Evolutionary conservation across 2,113 vertebrate genomes (phyloP), one percentile per base, ranked within the genome.

Genomic region (Dipodomys merriami): DNA sequence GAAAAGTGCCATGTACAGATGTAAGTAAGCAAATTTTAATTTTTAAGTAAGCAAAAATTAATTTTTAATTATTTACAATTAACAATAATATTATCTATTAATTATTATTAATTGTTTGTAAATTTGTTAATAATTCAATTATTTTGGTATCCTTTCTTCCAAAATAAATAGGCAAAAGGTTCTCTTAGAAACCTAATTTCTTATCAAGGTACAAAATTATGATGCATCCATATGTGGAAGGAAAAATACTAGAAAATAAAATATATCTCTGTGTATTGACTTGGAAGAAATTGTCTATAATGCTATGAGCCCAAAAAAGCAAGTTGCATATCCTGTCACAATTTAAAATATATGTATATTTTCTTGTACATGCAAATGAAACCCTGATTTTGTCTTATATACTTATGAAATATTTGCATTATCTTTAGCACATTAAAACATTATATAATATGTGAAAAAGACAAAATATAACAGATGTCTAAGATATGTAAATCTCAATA

Each of bases 271-370:
- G 49, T 91, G 39, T 83, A 44, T 33, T 86, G 68, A 90, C 20
- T 94, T 91, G 25, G 22, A 85, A 89, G 65, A 96, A 95, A 69
- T 80, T 85, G 30, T 72, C 60, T 73, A 22, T 6, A 60, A 72
- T 53, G 67, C 7, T n/a, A 53, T 68, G 33, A 89, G 29, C 86
- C 72, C 53, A 57, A 57, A 83, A 77, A 86, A 90, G 18, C 29
- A 86, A 87, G 10, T 80, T 91, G n/a, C 23, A 57, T 84, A 64
- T 39, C 39, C 39, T 39, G 29, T 20, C 29, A 69, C 10, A 76
- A 49, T 71, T 86, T 33, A 25, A n/a, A 53, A 91, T 39, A 78
- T 46, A 46, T 77, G 3, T 33, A 62, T 69, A 53, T 18, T 27
- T 39, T 92, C 46, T 86, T 78, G 5, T 12, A 82, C 4, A 92